Evolutionary conservation across 2,888 invertebrate species (phyloP).

Genomic region (Thymelicus acteon): DNA sequence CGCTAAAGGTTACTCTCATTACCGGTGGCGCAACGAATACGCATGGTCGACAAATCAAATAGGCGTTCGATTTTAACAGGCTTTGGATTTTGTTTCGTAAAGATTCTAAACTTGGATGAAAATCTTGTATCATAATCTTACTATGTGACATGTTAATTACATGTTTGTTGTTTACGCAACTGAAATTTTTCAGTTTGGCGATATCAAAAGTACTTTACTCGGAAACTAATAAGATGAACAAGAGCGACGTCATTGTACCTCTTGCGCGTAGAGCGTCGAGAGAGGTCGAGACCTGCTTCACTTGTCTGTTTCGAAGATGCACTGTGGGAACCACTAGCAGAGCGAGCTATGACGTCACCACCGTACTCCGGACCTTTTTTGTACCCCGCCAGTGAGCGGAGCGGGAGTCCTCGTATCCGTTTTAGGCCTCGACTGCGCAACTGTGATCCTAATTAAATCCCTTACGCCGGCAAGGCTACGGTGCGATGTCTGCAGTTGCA

Average conservation of each 20-base stretch:
- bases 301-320: constrained; percentile 6
- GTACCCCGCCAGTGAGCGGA: constrained; percentile 76
- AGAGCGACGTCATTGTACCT: neutral
- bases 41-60: constrained; percentile 23
- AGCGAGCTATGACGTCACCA: constrained; percentile 60
- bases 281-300: constrained; percentile 10
- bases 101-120: neutral
- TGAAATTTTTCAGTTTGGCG: no score
- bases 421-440: constrained; percentile 80
- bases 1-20: constrained; percentile 82
- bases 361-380: constrained; percentile 61
- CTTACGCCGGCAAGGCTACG: constrained; percentile 81
- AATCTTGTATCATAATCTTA: no score
- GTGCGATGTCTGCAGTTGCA: constrained; percentile 83
- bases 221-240: no score
- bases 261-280: neutral
- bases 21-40: constrained; percentile 67
- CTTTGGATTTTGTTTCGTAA: neutral
- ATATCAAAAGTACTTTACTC: no score
- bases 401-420: constrained; percentile 82
- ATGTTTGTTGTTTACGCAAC: no score
- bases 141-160: no score
- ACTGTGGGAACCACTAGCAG: constrained; percentile 61
- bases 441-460: constrained; percentile 83
- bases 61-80: constrained; percentile 2